Base-by-base conservation (phyloP, 2,888 invertebrate genomes). In the Eurytoma adleriae region DNA sequence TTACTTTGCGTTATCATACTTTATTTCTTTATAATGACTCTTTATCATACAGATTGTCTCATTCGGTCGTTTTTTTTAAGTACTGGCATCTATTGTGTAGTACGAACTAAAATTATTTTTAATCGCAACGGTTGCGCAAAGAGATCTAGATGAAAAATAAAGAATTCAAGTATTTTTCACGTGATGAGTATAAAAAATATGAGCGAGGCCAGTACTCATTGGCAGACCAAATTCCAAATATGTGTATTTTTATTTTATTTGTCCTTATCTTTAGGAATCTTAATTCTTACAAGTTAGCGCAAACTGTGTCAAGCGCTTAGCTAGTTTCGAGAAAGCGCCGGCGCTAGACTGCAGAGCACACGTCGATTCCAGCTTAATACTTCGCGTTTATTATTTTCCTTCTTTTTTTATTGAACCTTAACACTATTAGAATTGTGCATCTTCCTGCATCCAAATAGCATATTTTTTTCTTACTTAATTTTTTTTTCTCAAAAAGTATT, bases 41-140 rank as follows among this genome's bases (percentile, higher is more conserved):
- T 83, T 80, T 88, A 89, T 87, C 80, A 84, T 88, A 89, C 86
- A 88, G 90, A 90, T 90, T 90, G 90, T 90, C 90, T 88, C 87
- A 84, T 87, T 89, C 85, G 87, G 88, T 88, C 80, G 78, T 82
- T 74, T 82, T 85, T 84, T 75, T 82, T 61, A 68, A 81, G 77
- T 83, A 84, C 85, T 85, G 84, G 82, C 77, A 64, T 59, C 57
- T 18, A 7, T 40, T 40, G 40, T 7, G 40, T 40, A 10, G 40
- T 40, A 40, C 24, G 10, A 40, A 5, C 10, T 10, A 40, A 40
- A 40, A 40, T 40, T 40, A 40, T 40, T 7, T 40, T 40, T 7
- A 40, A 40, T 7, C 40, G 40, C 40, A 30, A 30, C 7, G 1
- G 40, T 40, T 40, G 40, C 40, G 40, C 40, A 7, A 40, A 40